These are phyloP conservation scores for Boleophthalmus pectinirostris DNA, from an alignment of 2,113 vertebrate genomes.

Conservation along the genomic window DNA sequence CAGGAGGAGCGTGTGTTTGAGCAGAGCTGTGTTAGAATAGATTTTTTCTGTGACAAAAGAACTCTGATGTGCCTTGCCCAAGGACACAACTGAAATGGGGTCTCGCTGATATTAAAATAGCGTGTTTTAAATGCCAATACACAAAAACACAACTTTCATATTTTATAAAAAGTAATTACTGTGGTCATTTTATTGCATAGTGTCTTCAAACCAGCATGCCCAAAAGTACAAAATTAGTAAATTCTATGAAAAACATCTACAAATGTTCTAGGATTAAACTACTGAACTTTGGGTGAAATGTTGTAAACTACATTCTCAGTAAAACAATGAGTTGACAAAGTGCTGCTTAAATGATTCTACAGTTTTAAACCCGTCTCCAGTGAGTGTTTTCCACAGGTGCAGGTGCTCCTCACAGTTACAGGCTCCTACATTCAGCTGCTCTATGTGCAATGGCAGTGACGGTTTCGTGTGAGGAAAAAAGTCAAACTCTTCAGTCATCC, in stretches of 20 bases:
- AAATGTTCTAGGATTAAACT: constrained; percentile 10
- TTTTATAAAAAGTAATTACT: constrained; percentile 22
- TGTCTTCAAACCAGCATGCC: constrained; percentile 1
- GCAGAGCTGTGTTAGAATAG: too few relatives aligned
- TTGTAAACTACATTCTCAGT: constrained; percentile 22
- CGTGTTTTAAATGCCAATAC: neutral
- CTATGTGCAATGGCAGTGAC: constrained; percentile 19
- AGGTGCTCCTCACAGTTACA: too few relatives aligned
- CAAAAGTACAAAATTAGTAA: constrained; percentile 28
- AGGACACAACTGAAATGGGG: too few relatives aligned
- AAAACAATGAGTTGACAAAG: constrained; percentile 2
- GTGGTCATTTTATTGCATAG: constrained; percentile 43
- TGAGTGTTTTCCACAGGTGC: neutral
- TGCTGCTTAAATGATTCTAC: constrained; percentile 10
- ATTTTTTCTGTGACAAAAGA: too few relatives aligned
- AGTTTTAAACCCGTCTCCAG: neutral
- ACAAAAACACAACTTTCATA: neutral
- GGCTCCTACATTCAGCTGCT: neutral
- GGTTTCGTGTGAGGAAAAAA: neutral
- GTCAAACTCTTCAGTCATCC: neutral
- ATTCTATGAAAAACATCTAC: neutral
- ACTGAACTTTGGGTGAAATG: neutral
- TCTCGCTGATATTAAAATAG: too few relatives aligned
- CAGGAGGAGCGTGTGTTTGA: too few relatives aligned
- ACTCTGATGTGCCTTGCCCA: too few relatives aligned